Percentiles rank a stretch among this genome's conserved stretches.
Conservation (phyloP, 2,888 invertebrate genomes). For the Pteria penguin region DNA sequence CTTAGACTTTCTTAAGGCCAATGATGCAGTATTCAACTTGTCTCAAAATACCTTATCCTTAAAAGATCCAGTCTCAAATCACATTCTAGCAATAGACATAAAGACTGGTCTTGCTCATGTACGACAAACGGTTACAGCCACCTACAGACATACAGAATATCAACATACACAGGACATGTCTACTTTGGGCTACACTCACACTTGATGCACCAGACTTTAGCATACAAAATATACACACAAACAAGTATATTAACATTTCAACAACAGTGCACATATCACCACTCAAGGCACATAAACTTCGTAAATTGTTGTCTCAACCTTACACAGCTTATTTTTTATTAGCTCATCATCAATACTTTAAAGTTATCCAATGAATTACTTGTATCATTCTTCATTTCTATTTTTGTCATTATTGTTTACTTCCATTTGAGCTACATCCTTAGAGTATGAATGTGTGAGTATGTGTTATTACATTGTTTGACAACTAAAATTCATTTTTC, state of each 20-base stretch:
- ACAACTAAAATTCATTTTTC: no score
- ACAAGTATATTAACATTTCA: background rate
- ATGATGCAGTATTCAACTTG: slow-evolving; percentile 6
- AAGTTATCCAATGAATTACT: background rate
- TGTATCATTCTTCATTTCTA: no score
- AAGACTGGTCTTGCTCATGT: no score
- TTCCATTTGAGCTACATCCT: no score
- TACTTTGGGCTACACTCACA: background rate
- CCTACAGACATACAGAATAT: slow-evolving; percentile 17
- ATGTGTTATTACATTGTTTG: no score
- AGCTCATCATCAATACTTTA: slow-evolving; percentile 22
- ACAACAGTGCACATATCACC: background rate
- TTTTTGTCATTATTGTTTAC: no score
- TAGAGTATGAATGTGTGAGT: no score
- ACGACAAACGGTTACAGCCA: no score
- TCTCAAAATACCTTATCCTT: no score
- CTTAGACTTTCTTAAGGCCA: slow-evolving; percentile 4
- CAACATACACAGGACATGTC: slow-evolving; percentile 5
- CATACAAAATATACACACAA: slow-evolving; percentile 4
- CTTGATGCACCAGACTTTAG: slow-evolving; percentile 9
- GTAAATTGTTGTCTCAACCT: slow-evolving; percentile 6
- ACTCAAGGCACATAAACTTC: slow-evolving; percentile 4
- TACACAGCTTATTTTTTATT: slow-evolving; percentile 16
- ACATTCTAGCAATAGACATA: no score
- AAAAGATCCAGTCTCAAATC: no score